Evolutionary conservation across 1,140 invertebrate genomes (phyloP).

Genomic region (Halotydeus destructor): DNA sequence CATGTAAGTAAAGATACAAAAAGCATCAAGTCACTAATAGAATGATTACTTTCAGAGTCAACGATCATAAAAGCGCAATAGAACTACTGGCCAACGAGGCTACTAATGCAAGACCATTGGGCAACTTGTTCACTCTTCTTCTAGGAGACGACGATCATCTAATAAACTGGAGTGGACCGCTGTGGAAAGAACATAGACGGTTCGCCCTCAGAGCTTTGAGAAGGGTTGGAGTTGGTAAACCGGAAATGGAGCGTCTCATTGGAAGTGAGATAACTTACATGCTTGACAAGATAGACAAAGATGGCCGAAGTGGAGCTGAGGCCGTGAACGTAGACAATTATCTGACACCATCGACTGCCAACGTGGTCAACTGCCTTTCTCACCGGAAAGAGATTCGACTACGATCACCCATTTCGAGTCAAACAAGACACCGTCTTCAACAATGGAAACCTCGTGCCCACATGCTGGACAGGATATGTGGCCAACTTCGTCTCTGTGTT

Average conservation of each 20-base stretch:
- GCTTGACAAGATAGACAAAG: slow-evolving; percentile 6
- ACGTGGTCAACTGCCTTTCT: slow-evolving; percentile 13
- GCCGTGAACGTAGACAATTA: slow-evolving; percentile 5
- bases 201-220: slow-evolving; percentile 46
- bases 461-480: no score
- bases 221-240: slow-evolving; percentile 48
- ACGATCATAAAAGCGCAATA: no score
- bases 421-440: slow-evolving; percentile 7
- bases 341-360: slow-evolving; percentile 11
- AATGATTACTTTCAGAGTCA: no score
- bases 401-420: slow-evolving; percentile 8
- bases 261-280: slow-evolving; percentile 13
- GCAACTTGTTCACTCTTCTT: no score
- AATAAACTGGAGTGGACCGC: slow-evolving; percentile 27
- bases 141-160: no score
- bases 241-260: slow-evolving; percentile 34
- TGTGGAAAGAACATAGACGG: slow-evolving; percentile 48
- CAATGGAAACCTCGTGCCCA: background rate
- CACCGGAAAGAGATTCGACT: slow-evolving; percentile 13
- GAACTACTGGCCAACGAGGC: no score
- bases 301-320: background rate
- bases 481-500: no score
- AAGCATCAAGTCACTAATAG: no score
- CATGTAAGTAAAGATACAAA: no score
- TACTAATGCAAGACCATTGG: no score